phyloP scores from a whole-genome alignment of 2,113 vertebrate genomes.

The Trichechus manatus region DNA sequence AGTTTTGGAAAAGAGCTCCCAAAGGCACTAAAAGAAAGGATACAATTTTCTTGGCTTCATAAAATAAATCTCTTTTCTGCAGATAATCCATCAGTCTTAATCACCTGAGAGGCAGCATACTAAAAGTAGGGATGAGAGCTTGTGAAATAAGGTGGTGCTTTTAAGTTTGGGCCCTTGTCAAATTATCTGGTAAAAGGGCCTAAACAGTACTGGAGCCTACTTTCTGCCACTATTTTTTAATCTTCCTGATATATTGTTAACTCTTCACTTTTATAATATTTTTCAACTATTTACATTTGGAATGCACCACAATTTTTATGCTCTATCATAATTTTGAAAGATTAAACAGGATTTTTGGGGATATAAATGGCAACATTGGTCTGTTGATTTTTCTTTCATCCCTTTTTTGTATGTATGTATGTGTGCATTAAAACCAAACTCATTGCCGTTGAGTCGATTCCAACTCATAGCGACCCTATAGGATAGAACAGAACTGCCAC shows the following conservation, averaged over 20 bases:
- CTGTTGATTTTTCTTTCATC: not conserved
- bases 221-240: not conserved
- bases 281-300: not conserved
- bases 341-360: not conserved
- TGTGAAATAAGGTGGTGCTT: not conserved
- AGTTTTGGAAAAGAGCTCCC: constrained; percentile 3
- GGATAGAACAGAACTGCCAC: too few relatives aligned
- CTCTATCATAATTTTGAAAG: not conserved
- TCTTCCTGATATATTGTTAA: not conserved
- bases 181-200: not conserved
- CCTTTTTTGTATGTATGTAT: not conserved
- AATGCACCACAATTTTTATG: not conserved
- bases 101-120: not conserved
- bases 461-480: too few relatives aligned
- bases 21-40: constrained; percentile 43
- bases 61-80: constrained; percentile 38
- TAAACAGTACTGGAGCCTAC: not conserved
- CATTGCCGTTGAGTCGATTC: too few relatives aligned
- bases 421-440: too few relatives aligned
- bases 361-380: not conserved
- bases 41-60: constrained; percentile 48
- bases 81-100: constrained; percentile 43
- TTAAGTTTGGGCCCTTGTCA: not conserved
- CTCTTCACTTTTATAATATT: not conserved
- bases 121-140: constrained; percentile 39